Percentiles rank a stretch among this genome's conserved stretches.
These are phyloP conservation scores for Bibio marci DNA, from an alignment of 2,888 invertebrate species.

Conservation along the genomic window DNA sequence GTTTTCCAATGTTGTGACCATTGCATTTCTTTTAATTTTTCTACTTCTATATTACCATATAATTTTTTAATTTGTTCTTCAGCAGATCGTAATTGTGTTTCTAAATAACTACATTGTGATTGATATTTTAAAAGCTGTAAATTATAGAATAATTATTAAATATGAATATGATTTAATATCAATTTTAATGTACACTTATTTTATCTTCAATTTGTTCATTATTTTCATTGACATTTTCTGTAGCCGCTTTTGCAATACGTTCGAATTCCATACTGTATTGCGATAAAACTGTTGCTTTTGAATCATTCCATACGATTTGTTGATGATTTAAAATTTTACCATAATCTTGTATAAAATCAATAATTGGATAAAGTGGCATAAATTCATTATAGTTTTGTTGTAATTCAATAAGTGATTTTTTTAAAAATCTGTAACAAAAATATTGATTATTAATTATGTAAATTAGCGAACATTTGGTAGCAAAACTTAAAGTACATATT, in stretches of 20 bases:
- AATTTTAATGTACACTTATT: slow-evolving; percentile 14
- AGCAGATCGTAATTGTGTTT: slow-evolving; percentile 18
- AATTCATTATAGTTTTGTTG: slow-evolving; percentile 27
- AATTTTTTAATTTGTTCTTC: slow-evolving; percentile 16
- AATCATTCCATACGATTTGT: background rate
- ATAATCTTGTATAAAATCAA: slow-evolving; percentile 17
- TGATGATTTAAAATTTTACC: background rate
- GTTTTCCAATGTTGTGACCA: slow-evolving; percentile 27
- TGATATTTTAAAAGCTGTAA: slow-evolving; percentile 23
- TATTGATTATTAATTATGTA: background rate
- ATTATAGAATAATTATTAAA: too few species aligned
- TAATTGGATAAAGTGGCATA: slow-evolving; percentile 25
- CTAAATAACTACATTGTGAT: slow-evolving; percentile 20
- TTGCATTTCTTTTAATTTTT: slow-evolving; percentile 18
- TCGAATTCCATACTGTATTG: background rate
- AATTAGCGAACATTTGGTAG: too few species aligned
- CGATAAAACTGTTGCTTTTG: background rate
- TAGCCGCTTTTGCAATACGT: background rate
- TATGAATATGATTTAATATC: too few species aligned
- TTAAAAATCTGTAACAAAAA: slow-evolving; percentile 17
- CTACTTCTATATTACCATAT: slow-evolving; percentile 18
- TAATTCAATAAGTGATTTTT: slow-evolving; percentile 19
- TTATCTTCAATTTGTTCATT: slow-evolving; percentile 13
- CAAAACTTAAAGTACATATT: too few species aligned
- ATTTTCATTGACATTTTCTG: background rate